Evolutionary conservation across 2,888 invertebrate genomes (phyloP), one percentile per base, ranked within the genome.

Genomic region (Augiades crinisus): DNA sequence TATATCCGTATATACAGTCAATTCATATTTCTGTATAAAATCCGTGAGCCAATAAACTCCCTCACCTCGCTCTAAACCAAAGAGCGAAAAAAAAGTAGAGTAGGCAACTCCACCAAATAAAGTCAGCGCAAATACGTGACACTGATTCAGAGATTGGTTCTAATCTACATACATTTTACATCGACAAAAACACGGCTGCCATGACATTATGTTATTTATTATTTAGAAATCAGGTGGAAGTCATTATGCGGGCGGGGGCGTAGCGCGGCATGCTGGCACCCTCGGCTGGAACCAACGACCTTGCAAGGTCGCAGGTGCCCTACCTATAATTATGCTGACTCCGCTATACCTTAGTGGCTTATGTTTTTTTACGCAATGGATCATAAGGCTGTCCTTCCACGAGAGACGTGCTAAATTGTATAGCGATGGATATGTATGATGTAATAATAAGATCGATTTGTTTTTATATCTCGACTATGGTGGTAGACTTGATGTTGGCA

Each of bases 301-400:
- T 79, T 74, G 72, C 70, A 76, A 83, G 84, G 84, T 77, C 79
- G 67, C 46, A 54, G 60, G 59, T 63, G 47, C 53, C 57, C 52
- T 41, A 19, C 50, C 43, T 47, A 12, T 52, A 47, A 56, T 59
- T 53, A 50, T 34, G 47, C 22, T 47, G 54, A 54, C 30, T 53
- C 31, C 31, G 50, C 44, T 40, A 38, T 46, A 46, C 21, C 43
- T 47, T 34, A 13, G 27, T 37, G 3, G 21, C 19, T 17, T 17
- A 36, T 37, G 36, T 5, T 38, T 38, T 31, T 47, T 38, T 47
- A 47, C 47, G 38, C 30, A 38, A 47, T 13, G 41, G 6, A 8
- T 7, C 3, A 22, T 41, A n/a, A n/a, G n/a, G n/a, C n/a, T n/a
- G n/a, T n/a, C n/a, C n/a, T n/a, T n/a, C n/a, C n/a, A n/a, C n/a